A percentile compares a stretch with the other conserved stretches of the same genome.
These are phyloP conservation scores for Lacanobia wlatinum DNA, from an alignment of 2,888 invertebrate genomes.

Conservation along the genomic window DNA sequence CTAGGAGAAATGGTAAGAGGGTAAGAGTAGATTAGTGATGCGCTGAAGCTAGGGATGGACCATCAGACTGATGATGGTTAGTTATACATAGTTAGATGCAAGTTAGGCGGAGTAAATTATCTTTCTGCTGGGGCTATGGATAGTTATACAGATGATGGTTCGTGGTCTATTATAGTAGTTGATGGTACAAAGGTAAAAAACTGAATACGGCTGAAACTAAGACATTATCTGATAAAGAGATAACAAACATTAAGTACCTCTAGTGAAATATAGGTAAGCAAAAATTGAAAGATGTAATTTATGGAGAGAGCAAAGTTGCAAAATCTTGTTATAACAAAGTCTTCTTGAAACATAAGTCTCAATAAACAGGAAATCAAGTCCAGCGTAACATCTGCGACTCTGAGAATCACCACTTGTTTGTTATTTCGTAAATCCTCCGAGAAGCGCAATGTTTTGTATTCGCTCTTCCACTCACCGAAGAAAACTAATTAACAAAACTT, in stretches of 20 bases:
- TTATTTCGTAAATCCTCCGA: conserved; percentile 54
- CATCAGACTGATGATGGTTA: neutral
- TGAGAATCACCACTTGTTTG: conserved; percentile 46
- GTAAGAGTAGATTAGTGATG: neutral
- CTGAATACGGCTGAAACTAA: neutral
- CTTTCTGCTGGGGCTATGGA: neutral
- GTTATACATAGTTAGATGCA: too few relatives aligned
- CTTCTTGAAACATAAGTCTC: conserved; percentile 16
- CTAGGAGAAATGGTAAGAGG: too few relatives aligned
- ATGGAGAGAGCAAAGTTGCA: conserved; percentile 2
- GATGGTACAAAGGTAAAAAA: neutral
- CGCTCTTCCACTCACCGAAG: conserved; percentile 55
- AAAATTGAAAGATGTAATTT: neutral
- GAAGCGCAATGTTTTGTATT: conserved; percentile 59
- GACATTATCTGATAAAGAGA: neutral
- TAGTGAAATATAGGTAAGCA: neutral
- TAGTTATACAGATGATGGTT: neutral
- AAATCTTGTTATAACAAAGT: conserved; percentile 10
- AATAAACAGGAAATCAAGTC: conserved; percentile 43
- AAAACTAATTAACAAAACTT: conserved; percentile 71
- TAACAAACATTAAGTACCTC: neutral
- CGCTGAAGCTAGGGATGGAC: neutral
- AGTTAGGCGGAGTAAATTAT: neutral
- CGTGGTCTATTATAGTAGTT: too few relatives aligned
- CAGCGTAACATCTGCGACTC: conserved; percentile 45